Evolutionary conservation across 2,797 vertebrate genomes (phyloP), one percentile per base, ranked within the genome.

Genomic region (Sebastes glaucus): DNA sequence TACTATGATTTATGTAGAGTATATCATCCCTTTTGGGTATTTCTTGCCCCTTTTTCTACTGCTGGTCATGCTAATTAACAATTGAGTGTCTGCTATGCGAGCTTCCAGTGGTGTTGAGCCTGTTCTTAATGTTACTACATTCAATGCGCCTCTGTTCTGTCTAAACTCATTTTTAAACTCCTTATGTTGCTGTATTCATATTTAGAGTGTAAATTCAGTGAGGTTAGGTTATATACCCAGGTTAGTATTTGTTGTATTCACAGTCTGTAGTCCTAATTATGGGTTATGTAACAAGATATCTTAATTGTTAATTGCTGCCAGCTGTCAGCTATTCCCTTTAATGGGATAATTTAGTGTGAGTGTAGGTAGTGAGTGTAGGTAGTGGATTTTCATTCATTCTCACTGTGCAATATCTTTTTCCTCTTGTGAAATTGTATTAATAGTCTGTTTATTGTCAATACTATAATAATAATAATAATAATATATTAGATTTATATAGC

Each of bases 1-100:
- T 10, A 4, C 0, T 35, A 63, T 2, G 7, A 0, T 38, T 25
- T 18, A 65, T 64, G 33, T 5, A 0, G 0, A 42, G 22, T 1
- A 42, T 42, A 23, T 18, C 23, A 46, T 42, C 22, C 14, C 8
- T 46, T 63, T 64, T 38, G 13, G 22, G 11, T 38, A 63, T 16
- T 23, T 25, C 2, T 64, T 38, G 0, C 20, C 18, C 20, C 46
- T 49, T 28, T 2, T 11, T 2, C 59, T 32, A 61, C 59, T 32
- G 59, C 59, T 32, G 59, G 0, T n/a, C 18, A n/a, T 32, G 18
- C 28, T 32, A 61, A 61, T 32, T 61, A 30, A 7, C 27, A 30
- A 30, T n/a, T n/a, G 0, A 30, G 9, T 60, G 27, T 30, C 57
- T 60, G 28, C 18, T 9, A 9, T 13, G 59, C 18, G 0, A 61